Base-by-base conservation (phyloP, 2,888 invertebrate species). In the Conus canariensis region DNA sequence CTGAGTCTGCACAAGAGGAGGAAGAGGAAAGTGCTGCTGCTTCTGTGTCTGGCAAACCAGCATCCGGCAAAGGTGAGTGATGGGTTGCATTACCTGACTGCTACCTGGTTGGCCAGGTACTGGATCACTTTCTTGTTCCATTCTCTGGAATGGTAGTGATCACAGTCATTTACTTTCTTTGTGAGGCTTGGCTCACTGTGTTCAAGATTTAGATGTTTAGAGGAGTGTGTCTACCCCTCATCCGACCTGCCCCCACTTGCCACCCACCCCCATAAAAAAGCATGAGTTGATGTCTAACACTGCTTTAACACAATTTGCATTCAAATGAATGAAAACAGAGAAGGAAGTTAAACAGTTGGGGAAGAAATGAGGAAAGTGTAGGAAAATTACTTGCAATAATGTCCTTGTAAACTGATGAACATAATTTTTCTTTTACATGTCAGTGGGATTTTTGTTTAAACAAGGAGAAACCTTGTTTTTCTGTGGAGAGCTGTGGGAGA, bases 1-100 rank as follows among this genome's bases (percentile, higher is more conserved):
- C 96, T 0, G 94, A 94, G 64, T 58, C 91, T 0, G 93, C 93
- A n/a, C 89, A 82, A 14, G 91, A 91, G 22, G 88, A 89, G n/a
- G 92, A 90, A 16, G 89, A 70, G 45, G 90, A 88, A 45, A 91
- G 90, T 14, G 90, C 91, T 14, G 90, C 92, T 70, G 89, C 91
- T 1, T 87, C 92, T 14, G 90, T 93, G 22, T 64, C 64, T 64
- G 91, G 91, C 87, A 92, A 92, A 86, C 88, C 91, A 30, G 90
- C 92, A 0, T 88, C 92, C 10, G 90, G 92, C n/a, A 92, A 92
- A 89, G 92, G 92, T 92, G 88, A 58, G 91, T 70, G 60, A 8
- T 45, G 25, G 30, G 25, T 83, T 56, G 58, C 12, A n/a, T 83
- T 45, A 14, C 64, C 64, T 2, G 64, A 0, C 58, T 58, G 16